These are phyloP conservation scores for Lophius americanus DNA, from an alignment of 2,797 vertebrate species.

Conservation along the genomic window DNA sequence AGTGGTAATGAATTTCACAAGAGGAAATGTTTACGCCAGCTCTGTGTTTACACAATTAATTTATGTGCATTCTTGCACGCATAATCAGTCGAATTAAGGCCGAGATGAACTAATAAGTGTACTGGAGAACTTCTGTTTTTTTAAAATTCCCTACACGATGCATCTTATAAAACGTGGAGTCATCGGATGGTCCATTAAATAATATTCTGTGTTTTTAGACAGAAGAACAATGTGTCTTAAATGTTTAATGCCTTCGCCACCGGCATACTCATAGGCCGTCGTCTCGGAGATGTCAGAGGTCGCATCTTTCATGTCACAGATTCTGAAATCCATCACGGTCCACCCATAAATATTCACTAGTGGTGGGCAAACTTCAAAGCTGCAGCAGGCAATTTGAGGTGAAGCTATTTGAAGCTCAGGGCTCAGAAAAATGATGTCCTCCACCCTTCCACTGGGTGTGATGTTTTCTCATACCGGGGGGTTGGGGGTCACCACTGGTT, in stretches of 20 bases:
- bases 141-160: slow-evolving; percentile 27
- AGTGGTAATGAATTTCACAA: slow-evolving; percentile 76
- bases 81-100: slow-evolving; percentile 62
- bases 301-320: slow-evolving; percentile 5
- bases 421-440: slow-evolving; percentile 9
- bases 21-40: slow-evolving; percentile 63
- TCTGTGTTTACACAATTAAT: slow-evolving; percentile 75
- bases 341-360: slow-evolving; percentile 52
- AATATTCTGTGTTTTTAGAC: neutral
- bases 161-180: slow-evolving; percentile 21
- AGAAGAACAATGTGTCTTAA: neutral
- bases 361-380: slow-evolving; percentile 56
- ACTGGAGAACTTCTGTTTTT: slow-evolving; percentile 43
- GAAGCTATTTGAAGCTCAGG: slow-evolving; percentile 47
- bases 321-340: slow-evolving; percentile 35
- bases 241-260: neutral
- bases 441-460: slow-evolving; percentile 8
- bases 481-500: too few species aligned
- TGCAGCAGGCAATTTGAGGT: slow-evolving; percentile 39
- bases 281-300: slow-evolving; percentile 14
- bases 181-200: neutral
- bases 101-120: slow-evolving; percentile 56
- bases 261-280: neutral
- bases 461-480: neutral
- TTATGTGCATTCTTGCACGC: slow-evolving; percentile 68